Percentiles rank a stretch among this genome's conserved stretches.
These are phyloP conservation scores for Tetragonula carbonaria DNA, from an alignment of 2,888 invertebrate species.

Conservation along the genomic window DNA sequence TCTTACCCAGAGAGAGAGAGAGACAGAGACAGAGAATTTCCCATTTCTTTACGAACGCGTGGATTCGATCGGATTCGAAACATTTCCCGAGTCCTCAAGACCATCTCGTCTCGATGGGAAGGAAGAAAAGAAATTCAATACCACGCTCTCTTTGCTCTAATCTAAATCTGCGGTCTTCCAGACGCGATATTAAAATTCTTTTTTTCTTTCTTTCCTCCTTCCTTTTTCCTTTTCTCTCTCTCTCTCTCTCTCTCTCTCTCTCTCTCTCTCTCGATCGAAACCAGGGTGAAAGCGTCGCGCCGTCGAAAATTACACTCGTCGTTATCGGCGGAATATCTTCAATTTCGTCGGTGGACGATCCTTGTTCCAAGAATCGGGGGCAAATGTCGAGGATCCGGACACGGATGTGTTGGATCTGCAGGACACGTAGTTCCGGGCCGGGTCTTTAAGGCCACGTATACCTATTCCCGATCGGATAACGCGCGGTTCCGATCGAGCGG, in stretches of 20 bases:
- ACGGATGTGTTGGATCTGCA: constrained; percentile 12
- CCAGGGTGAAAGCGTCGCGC: not conserved
- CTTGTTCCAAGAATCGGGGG: too few species aligned
- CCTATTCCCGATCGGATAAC: constrained; percentile 51
- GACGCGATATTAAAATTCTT: constrained; percentile 3
- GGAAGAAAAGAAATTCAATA: not conserved
- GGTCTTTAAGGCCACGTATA: constrained; percentile 27
- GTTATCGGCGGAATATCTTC: constrained; percentile 32
- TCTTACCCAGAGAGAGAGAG: not conserved
- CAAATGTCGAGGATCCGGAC: not conserved
- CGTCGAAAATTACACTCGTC: not conserved
- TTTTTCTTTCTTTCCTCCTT: too few species aligned
- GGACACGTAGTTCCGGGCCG: constrained; percentile 53
- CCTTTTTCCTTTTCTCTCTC: too few species aligned
- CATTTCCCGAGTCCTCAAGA: not conserved
- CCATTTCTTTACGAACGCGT: not conserved
- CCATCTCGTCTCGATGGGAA: not conserved
- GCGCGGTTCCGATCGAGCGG: constrained; percentile 33
- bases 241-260: too few species aligned
- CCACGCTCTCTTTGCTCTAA: not conserved
- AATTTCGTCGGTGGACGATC: not conserved
- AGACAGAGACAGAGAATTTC: not conserved
- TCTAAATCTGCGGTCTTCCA: not conserved
- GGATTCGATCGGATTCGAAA: constrained; percentile 6
- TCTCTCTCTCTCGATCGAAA: too few species aligned